Evolutionary conservation across 1,140 invertebrate species (phyloP), one percentile per base, ranked within the genome.

Genomic region (Venturia canescens): DNA sequence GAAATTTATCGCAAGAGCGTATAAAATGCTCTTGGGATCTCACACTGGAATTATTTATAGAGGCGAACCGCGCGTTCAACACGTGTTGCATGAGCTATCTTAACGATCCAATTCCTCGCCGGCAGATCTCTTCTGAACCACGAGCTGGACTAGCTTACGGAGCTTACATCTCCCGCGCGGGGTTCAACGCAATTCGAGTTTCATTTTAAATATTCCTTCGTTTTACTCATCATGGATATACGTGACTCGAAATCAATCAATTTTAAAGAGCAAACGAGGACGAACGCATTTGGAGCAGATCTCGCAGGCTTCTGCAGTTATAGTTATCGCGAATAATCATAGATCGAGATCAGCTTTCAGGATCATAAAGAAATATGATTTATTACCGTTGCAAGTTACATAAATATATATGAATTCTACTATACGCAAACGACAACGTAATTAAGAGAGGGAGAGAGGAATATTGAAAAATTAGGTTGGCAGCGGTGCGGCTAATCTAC

Each of bases 41-140:
- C n/a, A 57, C 53, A n/a, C 53, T 57, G 53, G 53, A 57, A 23
- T 57, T 57, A 57, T 57, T 57, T 57, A 57, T 57, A 57, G 53
- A 57, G 5, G 38, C 38, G 53, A 57, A 9, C 18, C n/a, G 21
- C 53, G 53, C 53, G 53, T 57, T 23, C 18, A 23, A 23, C 53
- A 57, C 53, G 53, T 57, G 53, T 57, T 57, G 53, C 53, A 23
- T 57, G 53, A 18, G 53, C 38, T 44, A 44, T 44, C 7, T 44
- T 44, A 23, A 57, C 21, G 53, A 57, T 57, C 53, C 53, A 57
- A 18, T 57, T 18, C 21, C n/a, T 57, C 21, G 16, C 1, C 21
- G 5, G 53, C 53, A 57, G 53, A 57, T 57, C 53, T 57, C 53
- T 57, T 18, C 9, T 23, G 53, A n/a, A 23, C 53, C 21, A 57